Conservation (phyloP, 2,113 vertebrate genomes). For the Leucoraja erinaceus region DNA sequence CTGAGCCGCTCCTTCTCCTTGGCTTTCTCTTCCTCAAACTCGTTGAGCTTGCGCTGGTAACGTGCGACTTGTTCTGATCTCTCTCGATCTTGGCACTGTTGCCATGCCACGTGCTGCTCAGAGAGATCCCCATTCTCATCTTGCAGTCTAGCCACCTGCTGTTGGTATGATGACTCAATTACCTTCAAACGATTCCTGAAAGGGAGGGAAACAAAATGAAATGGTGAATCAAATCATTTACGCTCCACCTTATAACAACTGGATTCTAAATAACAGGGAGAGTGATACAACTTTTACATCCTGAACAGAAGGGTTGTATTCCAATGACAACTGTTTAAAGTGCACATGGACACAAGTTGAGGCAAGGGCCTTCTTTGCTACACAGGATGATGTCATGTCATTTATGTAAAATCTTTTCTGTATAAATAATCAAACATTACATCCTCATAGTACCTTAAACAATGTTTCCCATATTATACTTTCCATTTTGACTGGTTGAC, state of each 20-base stretch:
- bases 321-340: not conserved
- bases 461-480: too few relatives aligned
- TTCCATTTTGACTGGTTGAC: not conserved
- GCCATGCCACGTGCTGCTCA: constrained; percentile 50
- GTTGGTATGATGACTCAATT: constrained; percentile 63
- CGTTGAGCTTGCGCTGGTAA: constrained; percentile 65
- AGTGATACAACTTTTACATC: not conserved
- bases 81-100: constrained; percentile 54
- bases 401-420: not conserved
- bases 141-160: constrained; percentile 55
- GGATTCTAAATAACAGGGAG: not conserved
- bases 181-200: constrained; percentile 64
- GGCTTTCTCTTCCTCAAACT: constrained; percentile 64
- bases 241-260: not conserved
- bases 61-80: constrained; percentile 61
- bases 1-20: constrained; percentile 66
- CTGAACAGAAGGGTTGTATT: not conserved
- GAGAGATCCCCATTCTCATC: constrained; percentile 65
- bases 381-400: not conserved
- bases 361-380: not conserved
- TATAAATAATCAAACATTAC: too few relatives aligned
- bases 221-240: not conserved
- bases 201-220: not conserved
- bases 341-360: not conserved
- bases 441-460: too few relatives aligned